phyloP scores from a whole-genome alignment of 2,797 vertebrate species.

The Neomorphus geoffroyi region DNA sequence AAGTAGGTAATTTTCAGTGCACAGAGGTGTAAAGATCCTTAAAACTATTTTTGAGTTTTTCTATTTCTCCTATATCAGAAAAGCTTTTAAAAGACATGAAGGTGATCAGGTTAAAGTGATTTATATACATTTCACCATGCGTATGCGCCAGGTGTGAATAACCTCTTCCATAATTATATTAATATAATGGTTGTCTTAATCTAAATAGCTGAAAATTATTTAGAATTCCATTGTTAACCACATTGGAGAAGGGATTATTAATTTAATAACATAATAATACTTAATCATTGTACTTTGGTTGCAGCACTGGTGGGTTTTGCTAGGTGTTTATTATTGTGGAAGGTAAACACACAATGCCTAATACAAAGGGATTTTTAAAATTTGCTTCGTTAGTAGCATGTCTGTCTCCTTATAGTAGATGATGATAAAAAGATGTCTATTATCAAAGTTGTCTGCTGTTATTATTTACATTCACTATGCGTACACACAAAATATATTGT shows the following conservation, averaged over 20 bases:
- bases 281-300: background rate
- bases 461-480: background rate
- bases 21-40: background rate
- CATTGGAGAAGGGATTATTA: background rate
- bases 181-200: background rate
- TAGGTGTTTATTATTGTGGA: background rate
- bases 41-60: background rate
- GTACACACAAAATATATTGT: background rate
- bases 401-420: background rate
- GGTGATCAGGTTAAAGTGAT: background rate
- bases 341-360: background rate
- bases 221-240: conserved; percentile 1
- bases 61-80: background rate
- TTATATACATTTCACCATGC: background rate
- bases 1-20: background rate
- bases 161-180: background rate
- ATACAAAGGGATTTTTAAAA: background rate
- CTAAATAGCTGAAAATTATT: background rate
- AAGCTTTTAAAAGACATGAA: background rate
- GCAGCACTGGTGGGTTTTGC: background rate
- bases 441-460: background rate
- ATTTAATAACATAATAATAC: conserved; percentile 7
- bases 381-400: background rate
- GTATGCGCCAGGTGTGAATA: background rate
- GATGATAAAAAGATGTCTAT: background rate